Conservation (phyloP, 1,140 invertebrate species). For the Drosophila setifemur region DNA sequence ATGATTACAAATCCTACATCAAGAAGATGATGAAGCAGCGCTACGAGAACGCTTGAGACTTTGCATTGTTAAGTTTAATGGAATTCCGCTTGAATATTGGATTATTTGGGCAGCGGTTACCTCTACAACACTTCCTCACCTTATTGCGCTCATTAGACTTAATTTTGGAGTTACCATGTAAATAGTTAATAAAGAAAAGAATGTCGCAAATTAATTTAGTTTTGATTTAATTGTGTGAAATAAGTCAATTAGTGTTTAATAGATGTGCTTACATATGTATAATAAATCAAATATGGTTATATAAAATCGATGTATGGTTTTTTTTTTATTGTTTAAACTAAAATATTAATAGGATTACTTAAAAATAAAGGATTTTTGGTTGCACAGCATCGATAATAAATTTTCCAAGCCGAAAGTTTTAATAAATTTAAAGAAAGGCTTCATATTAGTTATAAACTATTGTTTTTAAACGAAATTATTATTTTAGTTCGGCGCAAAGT, state of each 20-base stretch:
- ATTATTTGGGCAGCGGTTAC: conserved; percentile 10
- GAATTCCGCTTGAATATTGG: conserved; percentile 7
- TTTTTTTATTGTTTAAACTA: neutral
- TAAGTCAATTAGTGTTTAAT: too few relatives aligned
- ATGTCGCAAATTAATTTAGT: neutral
- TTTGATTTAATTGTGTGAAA: too few relatives aligned
- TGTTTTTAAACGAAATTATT: too few relatives aligned
- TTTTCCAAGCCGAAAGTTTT: too few relatives aligned
- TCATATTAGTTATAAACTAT: too few relatives aligned
- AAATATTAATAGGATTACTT: too few relatives aligned
- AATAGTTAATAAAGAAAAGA: conserved; percentile 25
- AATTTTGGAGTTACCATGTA: conserved; percentile 30
- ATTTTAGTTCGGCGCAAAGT: neutral
- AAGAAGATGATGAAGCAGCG: conserved; percentile 93
- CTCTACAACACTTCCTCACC: neutral
- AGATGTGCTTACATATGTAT: too few relatives aligned
- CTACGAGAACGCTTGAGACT: conserved; percentile 85
- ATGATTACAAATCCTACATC: conserved; percentile 94
- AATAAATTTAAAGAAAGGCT: too few relatives aligned
- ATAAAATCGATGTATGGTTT: neutral
- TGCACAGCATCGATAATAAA: too few relatives aligned
- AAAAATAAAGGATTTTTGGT: too few relatives aligned
- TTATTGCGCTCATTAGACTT: conserved; percentile 18
- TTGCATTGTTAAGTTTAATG: neutral
- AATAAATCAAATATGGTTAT: too few relatives aligned